phyloP scores from a whole-genome alignment of 2,888 invertebrate species.

The Notocelia uddmanniana region DNA sequence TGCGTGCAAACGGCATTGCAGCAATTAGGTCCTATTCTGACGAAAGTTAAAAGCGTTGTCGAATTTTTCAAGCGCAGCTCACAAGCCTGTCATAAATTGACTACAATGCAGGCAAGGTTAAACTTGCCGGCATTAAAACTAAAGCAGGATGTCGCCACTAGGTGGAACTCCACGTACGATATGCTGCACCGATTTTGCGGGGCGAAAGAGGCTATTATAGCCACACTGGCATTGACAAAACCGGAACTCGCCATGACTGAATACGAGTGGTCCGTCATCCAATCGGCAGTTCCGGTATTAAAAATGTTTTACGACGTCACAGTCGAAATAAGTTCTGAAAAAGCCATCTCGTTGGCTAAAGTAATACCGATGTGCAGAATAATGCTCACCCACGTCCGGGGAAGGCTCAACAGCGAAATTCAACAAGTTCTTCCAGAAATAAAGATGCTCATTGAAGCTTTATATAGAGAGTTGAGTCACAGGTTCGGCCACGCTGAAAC shows the following conservation, averaged over 20 bases:
- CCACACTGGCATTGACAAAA: constrained; percentile 38
- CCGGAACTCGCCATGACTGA: constrained; percentile 36
- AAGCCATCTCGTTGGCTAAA: background rate
- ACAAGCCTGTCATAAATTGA: constrained; percentile 7
- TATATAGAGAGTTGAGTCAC: background rate
- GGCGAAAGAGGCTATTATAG: constrained; percentile 28
- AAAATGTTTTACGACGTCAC: constrained; percentile 13
- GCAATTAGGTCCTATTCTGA: background rate
- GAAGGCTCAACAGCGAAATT: background rate
- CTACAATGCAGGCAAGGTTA: constrained; percentile 8
- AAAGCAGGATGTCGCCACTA: constrained; percentile 33
- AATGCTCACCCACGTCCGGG: background rate
- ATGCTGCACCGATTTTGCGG: constrained; percentile 10
- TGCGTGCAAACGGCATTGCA: background rate
- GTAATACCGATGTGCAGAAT: background rate
- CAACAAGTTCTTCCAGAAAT: too few species aligned
- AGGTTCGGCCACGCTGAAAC: background rate
- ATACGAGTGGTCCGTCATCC: constrained; percentile 36
- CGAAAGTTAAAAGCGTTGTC: background rate
- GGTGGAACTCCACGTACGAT: constrained; percentile 37
- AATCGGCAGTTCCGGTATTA: constrained; percentile 11
- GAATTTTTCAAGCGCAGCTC: constrained; percentile 10
- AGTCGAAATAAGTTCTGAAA: too few species aligned
- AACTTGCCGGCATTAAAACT: constrained; percentile 6
- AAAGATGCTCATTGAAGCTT: background rate